Base-by-base conservation (phyloP, 2,888 invertebrate genomes). In the Sussaba pulchella region DNA sequence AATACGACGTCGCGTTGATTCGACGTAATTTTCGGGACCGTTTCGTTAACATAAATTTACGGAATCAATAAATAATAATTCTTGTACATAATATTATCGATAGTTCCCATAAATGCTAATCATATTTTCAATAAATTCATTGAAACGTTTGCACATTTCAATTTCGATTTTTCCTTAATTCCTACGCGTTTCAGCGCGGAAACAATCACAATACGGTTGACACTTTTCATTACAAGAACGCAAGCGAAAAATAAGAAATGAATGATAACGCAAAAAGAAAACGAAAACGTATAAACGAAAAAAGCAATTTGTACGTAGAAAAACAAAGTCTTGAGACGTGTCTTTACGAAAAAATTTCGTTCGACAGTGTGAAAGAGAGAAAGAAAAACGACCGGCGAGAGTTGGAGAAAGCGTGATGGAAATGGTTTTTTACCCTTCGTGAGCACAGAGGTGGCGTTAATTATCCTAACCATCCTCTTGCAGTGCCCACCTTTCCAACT, bases 391-490 rank as follows among this genome's bases (percentile, higher is more conserved):
- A 45, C 26, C 12, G 21, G 47, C 12, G 4, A 47, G 43, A 36
- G 57, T 26, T 17, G 17, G 39, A 69, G 69, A 63, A 24, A 69
- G 63, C 43, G 12, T n/a, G 63, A 69, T 61, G 19, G 10, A 36
- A 47, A 50, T 47, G 21, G 39, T 71, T 71, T 69, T 52, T 50
- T 10, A n/a, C 50, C n/a, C 52, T n/a, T 10, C 10, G 41, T 45
- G 59, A 59, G 50, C 41, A 26, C 43, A 19, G 66, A 64, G 71
- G 26, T 64, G 41, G 57, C 70, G 66, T 78, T 78, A 78, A 71
- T 78, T 78, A 78, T 57, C 75, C 67, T 61, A 78, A 78, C 71
- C 71, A 72, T 78, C 36, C 66, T 72, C 59, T 72, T 43, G 59
- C 41, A 47, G 47, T 14, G 52, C 24, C 52, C 63, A 31, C 70